phyloP scores from a whole-genome alignment of 2,113 vertebrate species.

The Anoura caudifer region DNA sequence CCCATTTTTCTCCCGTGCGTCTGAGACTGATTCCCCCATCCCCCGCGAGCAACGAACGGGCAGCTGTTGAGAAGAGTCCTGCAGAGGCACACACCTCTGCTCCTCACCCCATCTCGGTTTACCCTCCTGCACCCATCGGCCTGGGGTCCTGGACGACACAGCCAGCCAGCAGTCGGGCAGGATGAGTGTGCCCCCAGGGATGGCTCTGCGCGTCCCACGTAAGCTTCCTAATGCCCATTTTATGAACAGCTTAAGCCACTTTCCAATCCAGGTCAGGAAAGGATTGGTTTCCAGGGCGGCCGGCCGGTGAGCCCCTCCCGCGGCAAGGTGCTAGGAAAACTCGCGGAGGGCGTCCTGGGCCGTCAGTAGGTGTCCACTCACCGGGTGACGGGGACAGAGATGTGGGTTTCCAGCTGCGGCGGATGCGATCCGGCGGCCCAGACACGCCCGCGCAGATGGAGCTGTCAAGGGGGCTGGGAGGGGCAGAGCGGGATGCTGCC shows the following conservation, averaged over 20 bases:
- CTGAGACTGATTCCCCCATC: neutral
- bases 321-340: neutral
- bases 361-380: fast-evolving
- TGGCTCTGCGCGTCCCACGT: neutral
- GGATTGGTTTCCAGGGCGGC: neutral
- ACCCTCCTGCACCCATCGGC: neutral
- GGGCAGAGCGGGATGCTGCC: fast-evolving
- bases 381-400: too few species aligned
- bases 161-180: neutral
- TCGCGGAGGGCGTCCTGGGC: fast-evolving
- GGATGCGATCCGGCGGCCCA: neutral
- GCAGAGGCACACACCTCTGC: neutral
- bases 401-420: fast-evolving
- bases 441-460: fast-evolving
- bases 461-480: fast-evolving
- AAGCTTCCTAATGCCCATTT: slow-evolving; percentile 5
- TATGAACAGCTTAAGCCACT: slow-evolving; percentile 7
- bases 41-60: neutral
- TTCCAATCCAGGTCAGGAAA: neutral
- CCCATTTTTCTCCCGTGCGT: neutral
- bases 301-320: too few species aligned
- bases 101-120: neutral
- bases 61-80: neutral
- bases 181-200: fast-evolving
- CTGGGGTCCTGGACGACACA: neutral